Evolutionary conservation across 1,140 invertebrate species (phyloP).

Genomic region (Polyergus mexicanus): DNA sequence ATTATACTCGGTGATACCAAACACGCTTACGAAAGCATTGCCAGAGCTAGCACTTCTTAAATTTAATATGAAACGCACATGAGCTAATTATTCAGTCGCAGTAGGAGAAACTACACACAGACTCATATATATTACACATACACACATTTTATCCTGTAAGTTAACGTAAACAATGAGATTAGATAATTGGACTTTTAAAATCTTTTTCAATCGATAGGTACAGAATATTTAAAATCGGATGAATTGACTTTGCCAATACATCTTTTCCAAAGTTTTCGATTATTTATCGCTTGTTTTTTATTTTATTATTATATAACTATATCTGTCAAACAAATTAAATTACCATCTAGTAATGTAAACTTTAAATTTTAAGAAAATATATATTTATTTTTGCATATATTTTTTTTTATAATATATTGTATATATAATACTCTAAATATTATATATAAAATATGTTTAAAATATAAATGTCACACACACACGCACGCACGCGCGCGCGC

Average conservation of each 20-base stretch:
- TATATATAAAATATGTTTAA: background rate
- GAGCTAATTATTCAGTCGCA: slow-evolving; percentile 39
- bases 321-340: no score
- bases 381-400: background rate
- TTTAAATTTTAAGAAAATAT: background rate
- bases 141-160: slow-evolving; percentile 1
- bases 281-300: background rate
- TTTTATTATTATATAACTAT: background rate
- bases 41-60: slow-evolving; percentile 40
- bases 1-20: slow-evolving; percentile 49
- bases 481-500: no score
- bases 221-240: background rate
- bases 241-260: background rate
- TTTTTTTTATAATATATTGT: background rate
- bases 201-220: background rate
- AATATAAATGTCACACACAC: background rate
- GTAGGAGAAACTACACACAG: slow-evolving; percentile 17
- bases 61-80: slow-evolving; percentile 52
- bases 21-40: slow-evolving; percentile 23
- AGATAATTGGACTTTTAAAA: background rate
- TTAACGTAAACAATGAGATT: slow-evolving; percentile 7
- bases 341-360: no score
- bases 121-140: slow-evolving; percentile 2
- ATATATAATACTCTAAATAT: background rate
- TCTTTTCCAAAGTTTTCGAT: background rate